Base-by-base conservation (phyloP, 1,140 invertebrate species). In the Achroia grisella region DNA sequence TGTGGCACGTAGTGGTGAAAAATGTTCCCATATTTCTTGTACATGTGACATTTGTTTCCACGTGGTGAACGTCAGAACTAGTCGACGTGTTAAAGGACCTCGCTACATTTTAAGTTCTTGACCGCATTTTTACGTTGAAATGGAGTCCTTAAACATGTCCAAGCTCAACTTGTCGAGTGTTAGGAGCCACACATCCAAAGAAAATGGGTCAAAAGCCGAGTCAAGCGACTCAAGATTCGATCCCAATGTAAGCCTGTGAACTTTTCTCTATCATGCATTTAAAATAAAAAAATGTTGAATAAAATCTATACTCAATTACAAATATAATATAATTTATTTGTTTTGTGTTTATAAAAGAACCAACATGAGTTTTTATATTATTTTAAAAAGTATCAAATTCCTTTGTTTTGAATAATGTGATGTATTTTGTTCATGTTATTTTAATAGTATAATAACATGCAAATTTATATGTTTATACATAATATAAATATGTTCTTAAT, bases 11-110 rank as follows among this genome's bases (percentile, higher is more conserved):
- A 23, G n/a, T 32, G 17, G 39, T 23, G 33, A 39, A 42, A 58
- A 39, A 37, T 51, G 17, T 40, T 46, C 29, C 17, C 28, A 28
- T 34, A 51, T 15, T 46, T 36, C 47, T 61, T 51, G 32, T 52
- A 78, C 75, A 62, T 69, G 71, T 84, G 80, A 80, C 80, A 61
- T 68, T 73, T 64, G 51, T 76, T 70, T 82, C 80, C 80, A 84
- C 80, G 80, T 84, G 80, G 77, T 84, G 66, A 52, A 52, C 63
- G 73, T 80, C 71, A 76, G 41, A 54, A 56, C 64, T 43, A 49
- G 76, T 78, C 69, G 70, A 84, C 80, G 80, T 84, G 77, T 84
- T 75, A 77, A 58, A 54, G 64, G 31, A 63, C 63, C 34, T 53
- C 33, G 14, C 46, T 14, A 56, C 56, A 44, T 66, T 61, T 56